Conservation (phyloP, 2,888 invertebrate genomes). For the Drosophila barbarae region DNA sequence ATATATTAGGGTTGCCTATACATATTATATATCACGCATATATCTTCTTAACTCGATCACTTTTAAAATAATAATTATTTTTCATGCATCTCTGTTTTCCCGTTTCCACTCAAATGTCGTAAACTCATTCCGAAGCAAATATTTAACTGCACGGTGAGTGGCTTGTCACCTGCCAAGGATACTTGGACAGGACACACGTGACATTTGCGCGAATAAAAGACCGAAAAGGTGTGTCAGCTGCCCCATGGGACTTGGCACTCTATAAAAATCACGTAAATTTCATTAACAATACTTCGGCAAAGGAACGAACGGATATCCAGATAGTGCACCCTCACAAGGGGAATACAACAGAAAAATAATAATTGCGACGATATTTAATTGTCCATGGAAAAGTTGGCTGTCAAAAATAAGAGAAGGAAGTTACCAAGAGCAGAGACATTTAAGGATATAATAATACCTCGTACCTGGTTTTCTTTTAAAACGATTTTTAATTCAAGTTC, state of each 20-base stretch:
- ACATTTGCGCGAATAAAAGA: constrained; percentile 43
- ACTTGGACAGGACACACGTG: constrained; percentile 50
- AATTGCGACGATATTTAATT: constrained; percentile 68
- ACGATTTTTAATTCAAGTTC: background rate
- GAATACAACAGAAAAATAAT: constrained; percentile 53
- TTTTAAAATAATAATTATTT: constrained; percentile 3
- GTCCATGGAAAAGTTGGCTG: constrained; percentile 48
- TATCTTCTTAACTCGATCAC: too few relatives aligned
- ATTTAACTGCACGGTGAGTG: constrained; percentile 18
- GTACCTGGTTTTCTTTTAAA: background rate
- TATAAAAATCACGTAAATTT: constrained; percentile 64
- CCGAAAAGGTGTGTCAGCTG: constrained; percentile 20
- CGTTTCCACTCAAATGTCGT: background rate
- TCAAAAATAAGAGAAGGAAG: constrained; percentile 45
- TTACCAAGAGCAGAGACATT: background rate
- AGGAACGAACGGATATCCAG: constrained; percentile 14
- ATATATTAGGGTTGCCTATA: background rate
- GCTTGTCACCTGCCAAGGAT: constrained; percentile 26
- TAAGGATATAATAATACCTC: background rate
- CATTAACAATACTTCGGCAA: constrained; percentile 55
- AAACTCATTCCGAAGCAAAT: constrained; percentile 29
- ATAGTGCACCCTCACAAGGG: constrained; percentile 16
- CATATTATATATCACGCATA: background rate
- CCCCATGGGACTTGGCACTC: constrained; percentile 31
- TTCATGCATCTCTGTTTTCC: background rate